Percentiles rank a stretch among this genome's conserved stretches.
These are phyloP conservation scores for Galendromus occidentalis DNA, from an alignment of 1,140 invertebrate species.

Conservation along the genomic window DNA sequence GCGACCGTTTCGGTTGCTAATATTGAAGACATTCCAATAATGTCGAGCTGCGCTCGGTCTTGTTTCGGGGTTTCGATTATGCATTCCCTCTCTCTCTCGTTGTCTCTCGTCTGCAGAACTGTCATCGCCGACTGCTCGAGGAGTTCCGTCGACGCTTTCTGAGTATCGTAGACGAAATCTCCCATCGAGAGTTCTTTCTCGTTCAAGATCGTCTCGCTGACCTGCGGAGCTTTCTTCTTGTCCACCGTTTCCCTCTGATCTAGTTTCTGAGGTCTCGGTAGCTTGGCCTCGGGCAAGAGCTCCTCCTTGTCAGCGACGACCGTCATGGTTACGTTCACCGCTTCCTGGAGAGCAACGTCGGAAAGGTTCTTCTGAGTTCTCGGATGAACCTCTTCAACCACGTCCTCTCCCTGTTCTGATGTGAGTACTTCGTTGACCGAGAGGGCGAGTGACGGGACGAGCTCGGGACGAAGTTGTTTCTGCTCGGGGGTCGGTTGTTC, in stretches of 20 bases:
- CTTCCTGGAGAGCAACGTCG: background rate
- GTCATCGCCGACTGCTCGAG: background rate
- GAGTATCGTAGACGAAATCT: conserved; percentile 1
- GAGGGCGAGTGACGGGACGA: background rate
- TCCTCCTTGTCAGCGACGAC: background rate
- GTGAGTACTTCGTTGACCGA: background rate
- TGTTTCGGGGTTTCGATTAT: background rate
- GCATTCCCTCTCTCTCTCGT: background rate
- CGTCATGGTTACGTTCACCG: background rate
- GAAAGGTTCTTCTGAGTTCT: background rate
- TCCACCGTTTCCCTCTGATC: background rate
- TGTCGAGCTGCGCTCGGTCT: background rate
- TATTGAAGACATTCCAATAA: background rate
- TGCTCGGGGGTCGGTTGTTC: background rate
- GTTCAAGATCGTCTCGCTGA: background rate
- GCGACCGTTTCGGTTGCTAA: background rate
- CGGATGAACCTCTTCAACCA: background rate
- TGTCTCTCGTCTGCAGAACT: background rate
- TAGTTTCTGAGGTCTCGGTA: background rate
- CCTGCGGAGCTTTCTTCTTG: background rate
- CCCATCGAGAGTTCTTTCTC: background rate
- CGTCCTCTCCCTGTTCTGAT: background rate
- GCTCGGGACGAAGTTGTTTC: background rate
- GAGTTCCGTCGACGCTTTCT: background rate
- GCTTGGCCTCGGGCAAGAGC: background rate